These are phyloP conservation scores for Otocyon megalotis DNA, from an alignment of 2,113 vertebrate genomes.

Conservation along the genomic window DNA sequence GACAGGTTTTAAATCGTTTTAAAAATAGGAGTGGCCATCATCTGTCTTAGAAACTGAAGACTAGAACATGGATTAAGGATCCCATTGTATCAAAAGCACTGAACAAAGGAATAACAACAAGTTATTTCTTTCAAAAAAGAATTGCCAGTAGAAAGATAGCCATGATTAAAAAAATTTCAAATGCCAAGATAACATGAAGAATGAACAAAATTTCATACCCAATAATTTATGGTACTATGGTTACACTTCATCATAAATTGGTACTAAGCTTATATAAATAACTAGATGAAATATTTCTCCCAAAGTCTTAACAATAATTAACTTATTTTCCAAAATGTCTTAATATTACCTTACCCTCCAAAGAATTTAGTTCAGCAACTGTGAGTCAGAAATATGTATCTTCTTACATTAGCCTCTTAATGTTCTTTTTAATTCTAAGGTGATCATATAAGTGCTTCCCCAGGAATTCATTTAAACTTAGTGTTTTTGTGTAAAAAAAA, in stretches of 20 bases:
- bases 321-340: conserved; percentile 4
- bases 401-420: background rate
- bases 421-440: background rate
- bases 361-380: background rate
- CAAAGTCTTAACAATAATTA: background rate
- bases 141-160: background rate
- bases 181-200: background rate
- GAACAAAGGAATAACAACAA: background rate
- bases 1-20: background rate
- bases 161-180: conserved; percentile 11
- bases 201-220: background rate
- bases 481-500: background rate
- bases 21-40: background rate
- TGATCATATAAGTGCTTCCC: background rate
- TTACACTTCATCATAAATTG: background rate
- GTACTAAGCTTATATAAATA: background rate
- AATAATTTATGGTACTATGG: background rate
- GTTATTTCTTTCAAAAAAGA: background rate
- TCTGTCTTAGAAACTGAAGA: background rate
- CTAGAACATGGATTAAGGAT: background rate
- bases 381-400: background rate
- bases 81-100: background rate
- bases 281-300: background rate
- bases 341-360: background rate
- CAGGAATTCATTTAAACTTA: conserved; percentile 14